Percentiles rank a stretch among this genome's conserved stretches.
Conservation (phyloP, 2,888 invertebrate species). For the Nomada goodeniana region DNA sequence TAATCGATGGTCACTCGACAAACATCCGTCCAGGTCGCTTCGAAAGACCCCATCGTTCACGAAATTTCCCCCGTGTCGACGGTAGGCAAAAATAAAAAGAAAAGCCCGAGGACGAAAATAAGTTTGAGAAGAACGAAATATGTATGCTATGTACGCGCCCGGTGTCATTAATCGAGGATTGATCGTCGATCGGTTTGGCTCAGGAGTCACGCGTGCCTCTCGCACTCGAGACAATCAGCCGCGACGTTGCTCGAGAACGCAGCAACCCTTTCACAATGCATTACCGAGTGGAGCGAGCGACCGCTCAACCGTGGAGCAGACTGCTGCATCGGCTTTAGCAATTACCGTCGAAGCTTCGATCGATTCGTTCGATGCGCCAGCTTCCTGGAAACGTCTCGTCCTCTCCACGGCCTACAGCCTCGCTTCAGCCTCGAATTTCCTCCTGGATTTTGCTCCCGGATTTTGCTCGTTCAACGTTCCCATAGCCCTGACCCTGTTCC, state of each 20-base stretch:
- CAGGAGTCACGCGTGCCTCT: constrained; percentile 42
- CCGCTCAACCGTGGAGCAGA: constrained; percentile 1
- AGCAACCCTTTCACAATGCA: constrained; percentile 47
- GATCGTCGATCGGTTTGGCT: constrained; percentile 21
- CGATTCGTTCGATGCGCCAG: constrained; percentile 50
- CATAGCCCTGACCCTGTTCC: constrained; percentile 28
- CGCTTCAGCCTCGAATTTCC: constrained; percentile 2
- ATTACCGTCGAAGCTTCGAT: constrained; percentile 56
- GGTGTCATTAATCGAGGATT: neutral
- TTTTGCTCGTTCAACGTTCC: constrained; percentile 17
- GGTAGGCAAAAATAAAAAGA: neutral
- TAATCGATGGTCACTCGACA: constrained; percentile 2
- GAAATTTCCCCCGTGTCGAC: neutral
- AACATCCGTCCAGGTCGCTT: constrained; percentile 13
- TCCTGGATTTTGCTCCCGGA: neutral
- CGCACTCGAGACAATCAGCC: constrained; percentile 18
- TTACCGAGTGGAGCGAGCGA: constrained; percentile 24
- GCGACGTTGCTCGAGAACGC: constrained; percentile 17
- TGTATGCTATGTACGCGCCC: too few species aligned
- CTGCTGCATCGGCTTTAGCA: constrained; percentile 41
- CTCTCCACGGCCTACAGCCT: neutral
- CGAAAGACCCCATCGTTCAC: neutral
- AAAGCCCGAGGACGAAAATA: neutral
- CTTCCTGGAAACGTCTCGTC: constrained; percentile 37
- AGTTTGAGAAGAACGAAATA: neutral